These are phyloP conservation scores for Sebastes fasciatus DNA, from an alignment of 2,113 vertebrate genomes.

Conservation along the genomic window DNA sequence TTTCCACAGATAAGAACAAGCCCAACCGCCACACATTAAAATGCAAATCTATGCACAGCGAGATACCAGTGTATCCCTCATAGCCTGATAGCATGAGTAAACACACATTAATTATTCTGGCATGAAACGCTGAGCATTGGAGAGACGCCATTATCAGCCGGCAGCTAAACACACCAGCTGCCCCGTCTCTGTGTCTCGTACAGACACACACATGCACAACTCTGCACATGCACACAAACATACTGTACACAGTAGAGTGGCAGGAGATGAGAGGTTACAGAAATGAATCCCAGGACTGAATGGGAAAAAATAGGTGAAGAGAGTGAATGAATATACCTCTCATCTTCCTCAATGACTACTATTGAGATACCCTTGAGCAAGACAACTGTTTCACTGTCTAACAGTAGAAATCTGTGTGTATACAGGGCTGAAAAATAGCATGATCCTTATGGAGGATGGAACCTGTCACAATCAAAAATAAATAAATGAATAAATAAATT, in stretches of 20 bases:
- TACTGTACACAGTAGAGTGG: background rate
- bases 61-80: conserved; percentile 25
- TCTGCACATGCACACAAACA: background rate
- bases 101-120: conserved; percentile 63
- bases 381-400: background rate
- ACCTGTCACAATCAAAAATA: too few species aligned
- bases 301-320: background rate
- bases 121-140: conserved; percentile 38
- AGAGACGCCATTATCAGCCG: conserved; percentile 61
- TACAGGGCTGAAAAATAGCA: background rate
- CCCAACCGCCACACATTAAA: conserved; percentile 29
- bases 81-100: conserved; percentile 46
- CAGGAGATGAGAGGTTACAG: conserved; percentile 1
- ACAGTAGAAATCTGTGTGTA: background rate
- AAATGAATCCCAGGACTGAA: background rate
- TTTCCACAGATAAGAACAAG: conserved; percentile 40
- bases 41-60: conserved; percentile 48
- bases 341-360: background rate
- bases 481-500: too few species aligned
- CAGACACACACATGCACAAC: conserved; percentile 6
- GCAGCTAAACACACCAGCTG: conserved; percentile 67
- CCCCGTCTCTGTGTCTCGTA: background rate
- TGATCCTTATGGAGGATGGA: too few species aligned
- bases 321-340: conserved; percentile 1
- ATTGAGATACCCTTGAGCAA: background rate